A percentile compares a stretch with the other conserved stretches of the same genome.
Evolutionary conservation across 2,888 invertebrate species (phyloP).

Genomic region (Mythimna ferrago): DNA sequence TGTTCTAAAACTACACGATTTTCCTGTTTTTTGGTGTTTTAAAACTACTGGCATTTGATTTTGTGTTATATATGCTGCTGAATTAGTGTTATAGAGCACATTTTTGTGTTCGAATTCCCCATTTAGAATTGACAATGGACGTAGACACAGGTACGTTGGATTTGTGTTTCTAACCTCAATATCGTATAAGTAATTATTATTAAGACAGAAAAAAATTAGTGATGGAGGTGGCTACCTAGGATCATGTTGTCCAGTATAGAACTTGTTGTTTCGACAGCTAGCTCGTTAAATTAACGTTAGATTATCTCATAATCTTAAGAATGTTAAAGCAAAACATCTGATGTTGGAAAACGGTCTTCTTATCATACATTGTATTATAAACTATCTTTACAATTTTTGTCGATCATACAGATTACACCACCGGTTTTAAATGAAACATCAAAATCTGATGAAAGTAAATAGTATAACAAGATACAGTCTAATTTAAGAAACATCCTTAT

Average conservation of each 20-base stretch:
- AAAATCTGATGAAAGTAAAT: background rate
- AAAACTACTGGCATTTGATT: constrained; percentile 4
- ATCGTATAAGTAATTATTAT: background rate
- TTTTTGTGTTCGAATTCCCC: constrained; percentile 52
- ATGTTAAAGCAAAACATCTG: background rate
- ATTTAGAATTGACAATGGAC: constrained; percentile 73
- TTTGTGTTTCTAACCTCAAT: constrained; percentile 70
- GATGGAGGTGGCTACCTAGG: no score
- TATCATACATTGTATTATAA: constrained; percentile 15
- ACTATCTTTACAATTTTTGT: background rate
- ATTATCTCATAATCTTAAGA: no score
- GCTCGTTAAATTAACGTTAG: background rate
- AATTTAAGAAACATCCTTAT: no score
- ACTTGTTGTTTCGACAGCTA: background rate
- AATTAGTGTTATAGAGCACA: constrained; percentile 52
- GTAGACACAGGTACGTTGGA: constrained; percentile 80
- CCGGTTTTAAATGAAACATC: background rate
- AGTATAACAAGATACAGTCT: no score
- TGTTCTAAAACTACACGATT: background rate
- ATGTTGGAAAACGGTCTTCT: background rate
- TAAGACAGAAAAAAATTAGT: background rate
- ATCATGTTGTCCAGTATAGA: background rate
- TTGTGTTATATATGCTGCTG: constrained; percentile 45
- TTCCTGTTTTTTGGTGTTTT: constrained; percentile 10
- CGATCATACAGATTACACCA: background rate